Base-by-base conservation (phyloP, 2,797 vertebrate genomes). In the Lepus oiostolus region DNA sequence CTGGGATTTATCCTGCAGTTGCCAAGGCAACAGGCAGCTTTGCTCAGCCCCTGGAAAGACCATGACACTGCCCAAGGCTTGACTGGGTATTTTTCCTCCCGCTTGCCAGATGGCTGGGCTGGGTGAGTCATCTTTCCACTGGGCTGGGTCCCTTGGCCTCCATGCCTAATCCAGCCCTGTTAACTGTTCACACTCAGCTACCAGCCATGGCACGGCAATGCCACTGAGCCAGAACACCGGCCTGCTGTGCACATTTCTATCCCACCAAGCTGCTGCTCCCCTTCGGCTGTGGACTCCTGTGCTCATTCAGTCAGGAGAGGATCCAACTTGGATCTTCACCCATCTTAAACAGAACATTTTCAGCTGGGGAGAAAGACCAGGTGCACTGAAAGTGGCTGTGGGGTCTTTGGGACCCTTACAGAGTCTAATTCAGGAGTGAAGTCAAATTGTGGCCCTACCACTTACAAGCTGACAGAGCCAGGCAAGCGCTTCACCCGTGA, bases 21-120 rank as follows among this genome's bases (percentile, higher is more conserved):
- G 80, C 92, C 96, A 92, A 95, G 95, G 98, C 97, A 98, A 98
- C 96, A 74, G 67, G 86, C 75, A 50, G 76, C 92, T 96, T 91
- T 88, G 63, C 96, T 95, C 82, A 95, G 81, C 81, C 91, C 82
- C 0, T 88, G 68, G 42, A 70, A 98, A 96, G 13, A 32, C 47
- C n/a, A 68, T 22, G 38, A 95, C 90, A 72, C 84, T 83, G 89
- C 85, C 47, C 22, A 2, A 92, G 11, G 92, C 77, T 93, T 79
- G 22, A 22, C 10, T 71, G 95, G 83, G 4, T 76, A 11, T 92
- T 97, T 97, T 83, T 77, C 84, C 70, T 28, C 80, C 42, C 91
- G 85, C 19, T 70, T 28, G 71, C 76, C 67, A 86, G 95, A 76
- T 70, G 58, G 71, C 83, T 35, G 5, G n/a, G 9, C 42, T 42